Evolutionary conservation across 2,797 vertebrate genomes (phyloP).

Genomic region (Pangasius macronema): DNA sequence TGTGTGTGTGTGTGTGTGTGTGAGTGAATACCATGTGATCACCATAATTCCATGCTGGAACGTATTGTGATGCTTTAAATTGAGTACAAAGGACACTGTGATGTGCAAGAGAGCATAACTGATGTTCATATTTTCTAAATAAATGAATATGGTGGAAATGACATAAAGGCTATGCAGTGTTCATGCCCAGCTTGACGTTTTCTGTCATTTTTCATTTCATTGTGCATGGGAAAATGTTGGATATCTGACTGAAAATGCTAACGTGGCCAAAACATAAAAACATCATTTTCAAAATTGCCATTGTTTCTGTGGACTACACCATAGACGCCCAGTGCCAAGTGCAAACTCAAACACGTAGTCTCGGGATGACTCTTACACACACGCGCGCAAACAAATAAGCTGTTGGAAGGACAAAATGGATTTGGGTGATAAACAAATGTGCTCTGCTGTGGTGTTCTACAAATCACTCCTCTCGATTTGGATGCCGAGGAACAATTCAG

Average conservation of each 20-base stretch:
- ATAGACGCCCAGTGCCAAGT: constrained; percentile 8
- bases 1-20: too few relatives aligned
- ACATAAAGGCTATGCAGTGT: not conserved
- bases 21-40: too few relatives aligned
- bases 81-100: not conserved
- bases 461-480: constrained; percentile 3
- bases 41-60: not conserved
- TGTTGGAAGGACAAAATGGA: constrained; percentile 45
- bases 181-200: not conserved
- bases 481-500: not conserved
- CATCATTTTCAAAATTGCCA: not conserved
- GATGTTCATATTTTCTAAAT: not conserved
- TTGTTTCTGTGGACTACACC: not conserved
- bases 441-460: constrained; percentile 11
- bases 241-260: not conserved
- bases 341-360: not conserved
- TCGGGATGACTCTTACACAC: not conserved
- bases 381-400: constrained; percentile 39
- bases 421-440: constrained; percentile 47
- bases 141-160: not conserved
- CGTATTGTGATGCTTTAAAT: not conserved
- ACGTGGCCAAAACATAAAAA: not conserved
- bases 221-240: not conserved
- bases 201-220: not conserved
- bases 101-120: not conserved